phyloP scores from a whole-genome alignment of 2,113 vertebrate species.

The Excalfactoria chinensis region DNA sequence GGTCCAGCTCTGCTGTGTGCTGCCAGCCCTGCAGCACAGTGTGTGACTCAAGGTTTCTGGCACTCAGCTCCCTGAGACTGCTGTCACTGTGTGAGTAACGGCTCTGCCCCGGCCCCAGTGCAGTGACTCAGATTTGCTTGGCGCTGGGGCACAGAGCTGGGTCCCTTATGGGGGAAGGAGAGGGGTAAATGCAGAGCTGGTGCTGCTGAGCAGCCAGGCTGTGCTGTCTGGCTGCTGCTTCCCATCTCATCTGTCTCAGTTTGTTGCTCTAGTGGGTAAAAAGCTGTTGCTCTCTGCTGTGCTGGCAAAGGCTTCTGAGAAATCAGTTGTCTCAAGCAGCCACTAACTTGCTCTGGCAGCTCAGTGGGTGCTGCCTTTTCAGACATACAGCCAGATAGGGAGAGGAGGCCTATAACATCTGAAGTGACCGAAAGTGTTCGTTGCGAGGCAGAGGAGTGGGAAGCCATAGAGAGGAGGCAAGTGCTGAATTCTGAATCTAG shows the following conservation, averaged over 20 bases:
- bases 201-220: background rate
- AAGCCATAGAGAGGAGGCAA: constrained; percentile 16
- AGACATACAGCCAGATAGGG: background rate
- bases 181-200: background rate
- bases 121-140: constrained; percentile 34
- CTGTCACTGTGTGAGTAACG: constrained; percentile 60
- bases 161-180: background rate
- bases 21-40: background rate
- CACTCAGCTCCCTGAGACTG: background rate
- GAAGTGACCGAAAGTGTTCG: background rate
- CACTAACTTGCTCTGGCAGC: background rate
- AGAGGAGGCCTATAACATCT: background rate
- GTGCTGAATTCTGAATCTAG: background rate
- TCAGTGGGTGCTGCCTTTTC: background rate
- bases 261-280: background rate
- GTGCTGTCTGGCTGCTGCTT: background rate
- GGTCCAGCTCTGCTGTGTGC: background rate
- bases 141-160: background rate
- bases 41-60: constrained; percentile 51
- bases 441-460: background rate
- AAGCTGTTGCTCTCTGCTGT: background rate
- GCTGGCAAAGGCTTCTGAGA: background rate
- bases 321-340: background rate
- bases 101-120: constrained; percentile 1
- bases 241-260: background rate